Evolutionary conservation across 1,140 invertebrate genomes (phyloP).

Genomic region (Mya arenaria): DNA sequence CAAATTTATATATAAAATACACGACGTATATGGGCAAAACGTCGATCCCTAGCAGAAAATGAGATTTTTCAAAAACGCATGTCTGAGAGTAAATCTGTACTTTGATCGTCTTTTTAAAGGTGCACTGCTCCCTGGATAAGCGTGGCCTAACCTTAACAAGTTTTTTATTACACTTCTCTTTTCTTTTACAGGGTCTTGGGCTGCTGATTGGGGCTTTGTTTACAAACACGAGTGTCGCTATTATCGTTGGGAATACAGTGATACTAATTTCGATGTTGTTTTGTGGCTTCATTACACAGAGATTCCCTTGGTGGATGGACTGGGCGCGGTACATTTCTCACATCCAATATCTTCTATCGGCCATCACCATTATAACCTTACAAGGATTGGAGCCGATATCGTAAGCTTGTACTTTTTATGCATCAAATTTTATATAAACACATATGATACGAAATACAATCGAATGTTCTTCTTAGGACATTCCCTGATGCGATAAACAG

Average conservation of each 20-base stretch:
- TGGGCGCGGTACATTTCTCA: conserved; percentile 27
- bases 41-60: too few species aligned
- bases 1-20: too few species aligned
- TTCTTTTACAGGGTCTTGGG: background rate
- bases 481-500: too few species aligned
- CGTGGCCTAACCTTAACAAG: too few species aligned
- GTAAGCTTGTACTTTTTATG: conserved; percentile 21
- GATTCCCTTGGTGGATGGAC: conserved; percentile 1
- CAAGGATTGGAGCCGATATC: background rate
- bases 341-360: conserved; percentile 7
- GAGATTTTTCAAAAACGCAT: too few species aligned
- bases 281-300: conserved; percentile 29
- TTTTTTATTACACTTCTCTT: too few species aligned
- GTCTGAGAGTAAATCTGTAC: too few species aligned
- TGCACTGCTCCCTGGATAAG: too few species aligned
- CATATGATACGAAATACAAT: background rate
- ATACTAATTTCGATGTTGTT: conserved; percentile 1
- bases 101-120: too few species aligned
- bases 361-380: conserved; percentile 5
- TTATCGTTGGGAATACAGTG: background rate
- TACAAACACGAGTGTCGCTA: background rate
- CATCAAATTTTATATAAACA: background rate
- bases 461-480: too few species aligned
- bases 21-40: too few species aligned
- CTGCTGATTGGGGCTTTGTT: background rate